Evolutionary conservation across 2,888 invertebrate species (phyloP).

Genomic region (Clanis bilineata): DNA sequence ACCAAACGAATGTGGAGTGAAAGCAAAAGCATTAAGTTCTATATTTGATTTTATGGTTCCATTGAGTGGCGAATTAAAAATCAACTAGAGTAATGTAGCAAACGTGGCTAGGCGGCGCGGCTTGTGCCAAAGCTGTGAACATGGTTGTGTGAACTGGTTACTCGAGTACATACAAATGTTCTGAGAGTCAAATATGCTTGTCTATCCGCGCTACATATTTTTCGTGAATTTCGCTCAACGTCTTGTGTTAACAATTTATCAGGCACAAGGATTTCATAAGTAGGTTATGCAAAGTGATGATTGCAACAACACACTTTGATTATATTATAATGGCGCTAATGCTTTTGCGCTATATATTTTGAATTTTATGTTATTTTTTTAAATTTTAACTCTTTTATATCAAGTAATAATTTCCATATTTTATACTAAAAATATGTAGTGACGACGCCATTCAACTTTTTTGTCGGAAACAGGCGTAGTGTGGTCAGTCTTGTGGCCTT

Average conservation of each 20-base stretch:
- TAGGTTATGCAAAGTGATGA: slow-evolving; percentile 47
- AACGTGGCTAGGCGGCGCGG: slow-evolving; percentile 20
- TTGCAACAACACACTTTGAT: slow-evolving; percentile 35
- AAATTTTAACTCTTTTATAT: neutral
- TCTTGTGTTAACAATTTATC: slow-evolving; percentile 44
- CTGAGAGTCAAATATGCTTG: slow-evolving; percentile 39
- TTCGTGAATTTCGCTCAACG: slow-evolving; percentile 42
- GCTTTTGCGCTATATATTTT: neutral
- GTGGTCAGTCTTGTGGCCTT: neutral
- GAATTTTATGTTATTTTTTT: neutral
- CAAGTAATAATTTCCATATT: too few species aligned
- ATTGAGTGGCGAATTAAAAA: neutral
- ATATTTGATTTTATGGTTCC: neutral
- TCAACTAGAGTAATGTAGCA: slow-evolving; percentile 14
- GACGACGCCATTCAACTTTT: neutral
- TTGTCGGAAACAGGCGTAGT: neutral
- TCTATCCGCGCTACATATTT: slow-evolving; percentile 26
- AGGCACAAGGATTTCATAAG: slow-evolving; percentile 56
- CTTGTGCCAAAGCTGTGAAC: slow-evolving; percentile 33
- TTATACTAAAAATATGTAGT: too few species aligned
- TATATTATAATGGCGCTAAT: neutral
- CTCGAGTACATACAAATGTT: slow-evolving; percentile 46
- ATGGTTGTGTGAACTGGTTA: slow-evolving; percentile 57
- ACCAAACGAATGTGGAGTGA: too few species aligned
- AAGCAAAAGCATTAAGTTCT: neutral